Base-by-base conservation (phyloP, 1,140 invertebrate genomes). In the Drosophila albomicans region DNA sequence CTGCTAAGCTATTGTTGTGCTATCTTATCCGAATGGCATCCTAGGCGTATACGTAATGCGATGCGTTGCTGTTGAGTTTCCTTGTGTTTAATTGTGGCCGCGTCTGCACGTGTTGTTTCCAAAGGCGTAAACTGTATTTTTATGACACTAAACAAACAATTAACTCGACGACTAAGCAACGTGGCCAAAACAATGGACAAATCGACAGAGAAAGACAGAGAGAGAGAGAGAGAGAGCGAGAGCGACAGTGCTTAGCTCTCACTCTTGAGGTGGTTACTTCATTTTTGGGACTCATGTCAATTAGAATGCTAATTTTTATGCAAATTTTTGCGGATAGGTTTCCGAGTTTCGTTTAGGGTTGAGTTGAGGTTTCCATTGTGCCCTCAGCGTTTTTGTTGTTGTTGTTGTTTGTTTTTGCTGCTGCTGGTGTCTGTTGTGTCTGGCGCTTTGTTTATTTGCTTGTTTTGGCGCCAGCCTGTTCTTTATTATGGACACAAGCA, bases 231-330 rank as follows among this genome's bases (percentile, higher is more conserved):
- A 13, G 11, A 13, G 25, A 45, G 1, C 8, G 1, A 28, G 11
- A 30, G 30, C 1, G 38, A 11, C 2, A 41, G 66, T 28, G 65
- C 56, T 59, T 56, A 49, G 28, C 51, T 13, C 51, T 54, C 25
- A 28, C 51, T 13, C 51, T 54, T 11, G n/a, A 20, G 20, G 28
- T 54, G 69, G 54, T 69, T 75, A 88, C 59, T 80, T 80, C 79
- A 84, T 75, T 87, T 25, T 78, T 78, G 49, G 85, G 81, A 32
- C 78, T 74, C 85, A 70, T 89, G 85, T 81, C 85, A 89, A 89
- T 85, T 85, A 85, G 78, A 88, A 88, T 88, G 75, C 85, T 88
- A 89, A 88, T 88, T 88, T 88, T 79, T 89, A 88, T 88, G 85
- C 85, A 88, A 88, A 88, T 88, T 81, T 89, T 84, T 84, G 84